Evolutionary conservation across 2,113 vertebrate species (phyloP).

Genomic region (Vicugna pacos): DNA sequence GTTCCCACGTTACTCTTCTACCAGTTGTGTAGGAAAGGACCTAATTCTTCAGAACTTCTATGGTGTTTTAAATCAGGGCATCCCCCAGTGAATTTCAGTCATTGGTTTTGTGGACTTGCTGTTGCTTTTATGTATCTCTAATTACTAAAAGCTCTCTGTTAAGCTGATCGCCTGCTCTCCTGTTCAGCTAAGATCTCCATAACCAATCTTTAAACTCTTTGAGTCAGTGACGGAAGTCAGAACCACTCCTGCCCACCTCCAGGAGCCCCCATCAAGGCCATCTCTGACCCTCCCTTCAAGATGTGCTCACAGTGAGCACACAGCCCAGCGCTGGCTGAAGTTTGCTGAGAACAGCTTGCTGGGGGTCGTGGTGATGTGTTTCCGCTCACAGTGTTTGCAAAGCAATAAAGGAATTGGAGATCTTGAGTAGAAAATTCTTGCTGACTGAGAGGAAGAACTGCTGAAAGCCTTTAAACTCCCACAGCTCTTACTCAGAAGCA

Average conservation of each 20-base stretch:
- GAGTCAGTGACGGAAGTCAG: background rate
- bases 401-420: conserved; percentile 34
- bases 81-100: background rate
- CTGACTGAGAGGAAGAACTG: conserved; percentile 14
- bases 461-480: background rate
- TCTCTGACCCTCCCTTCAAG: background rate
- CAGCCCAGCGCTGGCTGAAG: background rate
- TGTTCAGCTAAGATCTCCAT: background rate
- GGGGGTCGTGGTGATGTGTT: background rate
- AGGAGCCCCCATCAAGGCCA: background rate
- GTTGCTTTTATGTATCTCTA: background rate
- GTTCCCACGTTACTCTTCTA: background rate
- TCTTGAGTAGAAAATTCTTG: conserved; percentile 52
- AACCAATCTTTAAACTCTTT: background rate
- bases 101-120: background rate
- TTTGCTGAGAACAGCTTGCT: background rate
- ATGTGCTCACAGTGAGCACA: background rate
- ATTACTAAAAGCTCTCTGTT: background rate
- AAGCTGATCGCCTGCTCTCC: background rate
- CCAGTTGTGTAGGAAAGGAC: background rate
- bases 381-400: conserved; percentile 27
- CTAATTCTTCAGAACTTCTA: background rate
- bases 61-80: background rate
- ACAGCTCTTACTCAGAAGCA: background rate
- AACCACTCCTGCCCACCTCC: background rate